Evolutionary conservation across 2,113 vertebrate genomes (phyloP).

Genomic region (Corynorhinus townsendii): DNA sequence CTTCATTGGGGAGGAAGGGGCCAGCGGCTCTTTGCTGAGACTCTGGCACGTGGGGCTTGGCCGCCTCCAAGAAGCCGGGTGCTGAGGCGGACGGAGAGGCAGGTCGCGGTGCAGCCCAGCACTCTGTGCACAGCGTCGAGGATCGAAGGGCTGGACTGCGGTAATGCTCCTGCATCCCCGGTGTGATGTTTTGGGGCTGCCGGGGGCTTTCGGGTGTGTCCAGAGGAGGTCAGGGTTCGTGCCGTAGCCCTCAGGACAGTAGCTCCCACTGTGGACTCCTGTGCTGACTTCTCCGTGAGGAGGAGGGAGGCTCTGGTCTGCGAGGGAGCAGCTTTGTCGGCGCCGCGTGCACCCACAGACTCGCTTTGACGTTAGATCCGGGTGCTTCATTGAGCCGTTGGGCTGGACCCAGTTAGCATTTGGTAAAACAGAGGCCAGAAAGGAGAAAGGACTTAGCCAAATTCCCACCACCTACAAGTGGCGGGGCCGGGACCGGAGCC

Average conservation of each 20-base stretch:
- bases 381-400: accelerated
- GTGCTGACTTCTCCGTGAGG: background rate
- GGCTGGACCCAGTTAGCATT: background rate
- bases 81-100: background rate
- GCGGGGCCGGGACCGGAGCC: background rate
- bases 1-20: background rate
- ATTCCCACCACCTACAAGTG: background rate
- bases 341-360: background rate
- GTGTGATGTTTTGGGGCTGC: background rate
- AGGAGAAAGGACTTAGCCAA: background rate
- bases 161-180: background rate
- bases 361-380: accelerated
- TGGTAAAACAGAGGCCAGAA: background rate
- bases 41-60: background rate
- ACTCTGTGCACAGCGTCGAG: background rate
- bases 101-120: background rate
- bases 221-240: background rate
- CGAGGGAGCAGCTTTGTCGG: background rate
- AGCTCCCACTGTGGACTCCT: background rate
- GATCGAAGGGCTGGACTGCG: background rate
- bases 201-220: background rate
- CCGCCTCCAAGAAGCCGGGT: background rate
- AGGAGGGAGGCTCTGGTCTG: background rate
- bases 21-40: background rate
- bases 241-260: background rate